Conservation (phyloP, 2,888 invertebrate species). For the Tuta absoluta region DNA sequence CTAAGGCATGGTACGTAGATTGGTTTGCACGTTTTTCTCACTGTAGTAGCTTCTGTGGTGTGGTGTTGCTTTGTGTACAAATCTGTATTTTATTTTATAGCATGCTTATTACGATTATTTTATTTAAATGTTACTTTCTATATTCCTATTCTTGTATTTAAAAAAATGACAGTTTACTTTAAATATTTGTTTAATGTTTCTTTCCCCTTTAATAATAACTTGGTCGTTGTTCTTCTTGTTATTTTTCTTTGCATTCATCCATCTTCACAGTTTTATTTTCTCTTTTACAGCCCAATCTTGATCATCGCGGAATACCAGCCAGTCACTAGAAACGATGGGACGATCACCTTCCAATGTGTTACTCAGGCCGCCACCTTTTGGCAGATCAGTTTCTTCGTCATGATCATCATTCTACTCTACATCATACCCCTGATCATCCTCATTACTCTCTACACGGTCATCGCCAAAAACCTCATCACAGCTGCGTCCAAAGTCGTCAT, state of each 20-base stretch:
- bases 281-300: slow-evolving; percentile 88
- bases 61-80: slow-evolving; percentile 7
- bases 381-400: slow-evolving; percentile 89
- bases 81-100: background rate
- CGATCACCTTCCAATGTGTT: slow-evolving; percentile 87
- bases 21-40: slow-evolving; percentile 47
- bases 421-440: slow-evolving; percentile 89
- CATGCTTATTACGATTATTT: background rate
- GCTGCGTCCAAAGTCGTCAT: slow-evolving; percentile 84
- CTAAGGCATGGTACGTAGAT: slow-evolving; percentile 66
- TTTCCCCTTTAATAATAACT: background rate
- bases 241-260: background rate
- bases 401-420: slow-evolving; percentile 90
- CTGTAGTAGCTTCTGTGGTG: slow-evolving; percentile 54
- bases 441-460: slow-evolving; percentile 89
- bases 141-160: background rate
- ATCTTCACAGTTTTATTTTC: slow-evolving; percentile 46
- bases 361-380: slow-evolving; percentile 89
- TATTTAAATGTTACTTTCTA: background rate
- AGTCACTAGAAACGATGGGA: slow-evolving; percentile 86
- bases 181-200: background rate
- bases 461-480: slow-evolving; percentile 90
- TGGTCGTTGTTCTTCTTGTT: background rate
- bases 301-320: slow-evolving; percentile 87
- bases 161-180: background rate